Base-by-base conservation (phyloP, 1,140 invertebrate species). In the Himalopsyche phryganea region DNA sequence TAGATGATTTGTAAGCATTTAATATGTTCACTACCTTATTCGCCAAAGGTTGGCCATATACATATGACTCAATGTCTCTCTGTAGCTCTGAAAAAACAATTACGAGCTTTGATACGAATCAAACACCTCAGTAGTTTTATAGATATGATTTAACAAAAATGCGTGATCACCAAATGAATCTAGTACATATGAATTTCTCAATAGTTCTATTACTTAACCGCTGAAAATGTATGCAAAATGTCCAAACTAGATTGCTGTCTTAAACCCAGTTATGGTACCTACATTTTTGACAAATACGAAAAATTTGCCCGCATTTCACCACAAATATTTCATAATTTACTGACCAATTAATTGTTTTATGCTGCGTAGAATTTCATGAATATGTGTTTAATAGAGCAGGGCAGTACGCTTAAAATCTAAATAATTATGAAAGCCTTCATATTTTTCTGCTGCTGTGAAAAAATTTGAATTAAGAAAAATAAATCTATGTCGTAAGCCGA, bases 31-130 rank as follows among this genome's bases (percentile, higher is more conserved):
- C n/a, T 17, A 57, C 18, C 45, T 63, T 52, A 11, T 33, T 6
- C 5, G 46, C 52, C 23, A 63, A 15, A 0, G 61, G 61, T 20
- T 63, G 61, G 7, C 61, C 61, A 18, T 52, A 63, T 3, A 63
- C 23, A 46, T 48, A 2, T 1, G 1, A 6, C 4, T 57, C 6
- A 10, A 58, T n/a, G 19, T 19, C 15, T 11, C 10, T 10, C 15
- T 49, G 54, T 10, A 60, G 14, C 10, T 14, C 51, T 61, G 40
- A 20, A 55, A 54, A 17, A 48, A 60, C 19, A 15, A 47, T n/a
- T 28, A 19, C 15, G 23, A 19, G 6, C n/a, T n/a, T n/a, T n/a
- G n/a, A n/a, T n/a, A n/a, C n/a, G n/a, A n/a, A n/a, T n/a, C n/a
- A n/a, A n/a, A 45, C 20, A 13, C 17, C 2, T 23, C 23, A 10